Evolutionary conservation across 2,888 invertebrate genomes (phyloP), one percentile per base, ranked within the genome.

Genomic region (Acanthacorydalis orientalis): DNA sequence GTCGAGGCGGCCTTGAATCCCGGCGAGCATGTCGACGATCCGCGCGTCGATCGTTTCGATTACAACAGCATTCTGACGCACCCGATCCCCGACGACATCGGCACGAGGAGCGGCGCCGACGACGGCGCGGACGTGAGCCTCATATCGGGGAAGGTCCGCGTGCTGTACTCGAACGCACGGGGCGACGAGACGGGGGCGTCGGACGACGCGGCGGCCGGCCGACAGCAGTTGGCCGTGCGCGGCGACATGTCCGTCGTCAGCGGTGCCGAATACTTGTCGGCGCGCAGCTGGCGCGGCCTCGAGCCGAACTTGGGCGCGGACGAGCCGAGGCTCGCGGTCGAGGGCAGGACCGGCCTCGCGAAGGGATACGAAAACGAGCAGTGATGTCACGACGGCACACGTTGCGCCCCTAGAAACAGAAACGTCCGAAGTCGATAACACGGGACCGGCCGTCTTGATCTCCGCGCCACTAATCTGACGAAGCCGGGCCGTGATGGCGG

Each of bases 281-380:
- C 74, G 7, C 70, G 88, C 56, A 76, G 79, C 2, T 95, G 93
- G 92, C 78, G 77, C 59, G 95, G 95, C 1, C 68, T 95, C 46
- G 85, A 92, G 57, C 87, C 83, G 56, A 77, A 80, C 51, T 64
- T 88, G 38, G 89, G 88, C 0, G 72, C 82, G 59, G 80, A 78
- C 1, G 76, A 78, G 45, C 79, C 83, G 0, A 74, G 75, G 50
- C 64, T 73, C 50, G 77, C 83, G 7, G 74, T 75, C 53, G 73
- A 78, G 55, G 92, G 92, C 0, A 71, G 82, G 11, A 74, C 68
- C 55, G 92, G 92, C 1, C 79, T 89, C 57, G 83, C 92, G 0
- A 69, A 74, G 49, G 73, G 73, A 50, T 85, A 85, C 60, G 67
- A 67, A 49, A 76, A 77, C 62, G 80, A 80, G 60, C 23, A 23